A percentile compares a stretch with the other conserved stretches of the same genome.
Conservation (phyloP, 2,113 vertebrate species). For the Lipophrys pholis region DNA sequence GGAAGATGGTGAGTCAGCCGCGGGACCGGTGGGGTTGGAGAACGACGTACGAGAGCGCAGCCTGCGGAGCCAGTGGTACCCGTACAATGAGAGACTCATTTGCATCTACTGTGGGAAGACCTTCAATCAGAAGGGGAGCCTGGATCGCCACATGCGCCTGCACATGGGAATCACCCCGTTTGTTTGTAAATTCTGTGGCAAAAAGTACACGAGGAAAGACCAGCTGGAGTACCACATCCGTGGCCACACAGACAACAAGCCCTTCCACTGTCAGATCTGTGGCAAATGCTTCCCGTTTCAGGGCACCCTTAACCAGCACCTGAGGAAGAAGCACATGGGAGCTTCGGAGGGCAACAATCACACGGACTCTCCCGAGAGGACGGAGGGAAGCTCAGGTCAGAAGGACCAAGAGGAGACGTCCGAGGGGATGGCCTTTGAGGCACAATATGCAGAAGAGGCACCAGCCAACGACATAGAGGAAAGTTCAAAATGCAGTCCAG, state of each 20-base stretch:
- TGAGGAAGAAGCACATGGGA: conserved; percentile 97
- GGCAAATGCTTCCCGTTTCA: conserved; percentile 99
- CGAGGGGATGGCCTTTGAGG: conserved; percentile 88
- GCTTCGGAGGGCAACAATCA: conserved; percentile 86
- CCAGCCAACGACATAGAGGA: conserved; percentile 75
- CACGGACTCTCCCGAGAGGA: conserved; percentile 90
- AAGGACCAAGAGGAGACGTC: conserved; percentile 88
- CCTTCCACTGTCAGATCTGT: conserved; percentile 98
- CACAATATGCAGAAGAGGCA: conserved; percentile 79
- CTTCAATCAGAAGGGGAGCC: conserved; percentile 99
- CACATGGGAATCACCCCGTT: conserved; percentile 99
- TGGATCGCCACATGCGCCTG: conserved; percentile 97
- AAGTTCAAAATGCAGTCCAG: conserved; percentile 80
- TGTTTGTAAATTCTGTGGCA: conserved; percentile 98
- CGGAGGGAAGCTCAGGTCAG: conserved; percentile 87
- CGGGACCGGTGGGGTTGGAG: conserved; percentile 85
- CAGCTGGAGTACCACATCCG: conserved; percentile 99
- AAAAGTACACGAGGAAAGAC: conserved; percentile 99
- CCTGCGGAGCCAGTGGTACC: conserved; percentile 93
- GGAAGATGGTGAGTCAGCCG: conserved; percentile 72
- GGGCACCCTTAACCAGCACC: conserved; percentile 98
- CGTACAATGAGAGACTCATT: conserved; percentile 94
- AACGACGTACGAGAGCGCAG: conserved; percentile 90
- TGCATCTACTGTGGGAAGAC: conserved; percentile 99
- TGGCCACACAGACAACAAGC: conserved; percentile 98